Evolutionary conservation across 2,888 invertebrate genomes (phyloP).

Genomic region (Ectobius pallidus): DNA sequence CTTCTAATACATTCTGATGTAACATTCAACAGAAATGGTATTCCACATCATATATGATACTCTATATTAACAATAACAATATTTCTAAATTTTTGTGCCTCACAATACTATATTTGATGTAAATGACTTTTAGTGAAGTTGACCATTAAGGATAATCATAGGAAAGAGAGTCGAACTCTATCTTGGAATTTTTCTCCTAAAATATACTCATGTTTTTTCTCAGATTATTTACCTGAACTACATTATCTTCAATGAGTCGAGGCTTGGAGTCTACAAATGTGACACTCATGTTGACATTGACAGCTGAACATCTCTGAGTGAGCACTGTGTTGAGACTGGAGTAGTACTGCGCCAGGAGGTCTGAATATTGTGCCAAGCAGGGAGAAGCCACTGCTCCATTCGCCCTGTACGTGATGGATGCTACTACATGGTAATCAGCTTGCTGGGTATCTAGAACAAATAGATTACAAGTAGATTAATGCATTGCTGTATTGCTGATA

Average conservation of each 20-base stretch:
- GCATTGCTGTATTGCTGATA: not conserved
- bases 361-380: constrained; percentile 85
- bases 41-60: too few species aligned
- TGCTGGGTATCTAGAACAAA: constrained; percentile 79
- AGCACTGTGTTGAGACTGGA: constrained; percentile 78
- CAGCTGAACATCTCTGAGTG: constrained; percentile 91
- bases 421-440: constrained; percentile 91
- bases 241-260: constrained; percentile 81
- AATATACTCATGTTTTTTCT: too few species aligned
- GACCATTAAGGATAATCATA: too few species aligned
- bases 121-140: too few species aligned
- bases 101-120: too few species aligned
- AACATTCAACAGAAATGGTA: too few species aligned
- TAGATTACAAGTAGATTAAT: too few species aligned
- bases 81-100: too few species aligned
- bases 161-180: too few species aligned
- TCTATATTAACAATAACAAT: too few species aligned
- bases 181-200: too few species aligned
- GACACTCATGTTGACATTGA: constrained; percentile 94
- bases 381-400: constrained; percentile 87
- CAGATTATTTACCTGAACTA: constrained; percentile 68
- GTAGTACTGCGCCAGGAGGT: constrained; percentile 81
- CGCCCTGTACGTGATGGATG: constrained; percentile 84
- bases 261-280: constrained; percentile 84
- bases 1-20: too few species aligned